Base-by-base conservation (phyloP, 2,888 invertebrate genomes). In the Microdon myrmicae region DNA sequence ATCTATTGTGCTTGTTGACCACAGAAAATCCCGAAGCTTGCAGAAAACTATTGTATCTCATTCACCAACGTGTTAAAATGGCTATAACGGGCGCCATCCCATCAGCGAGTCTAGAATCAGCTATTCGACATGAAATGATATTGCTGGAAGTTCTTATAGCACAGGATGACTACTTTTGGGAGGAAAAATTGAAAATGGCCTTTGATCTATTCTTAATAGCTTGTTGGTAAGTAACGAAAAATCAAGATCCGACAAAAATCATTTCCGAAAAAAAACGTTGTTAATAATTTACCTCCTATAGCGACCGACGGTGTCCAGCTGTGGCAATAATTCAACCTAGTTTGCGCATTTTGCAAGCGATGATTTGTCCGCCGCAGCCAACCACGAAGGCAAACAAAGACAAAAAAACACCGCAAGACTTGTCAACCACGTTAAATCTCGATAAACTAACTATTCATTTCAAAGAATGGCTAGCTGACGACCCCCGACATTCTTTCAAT, bases 161-260 rank as follows among this genome's bases (percentile, higher is more conserved):
- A 71, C 93, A 94, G 69, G 93, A 96, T 73, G 97, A 97, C 77
- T 87, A 90, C 3, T 96, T 95, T 75, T 97, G 97, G 97, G 96
- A 97, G 76, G 87, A 90, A 64, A 90, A 96, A 72, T 82, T 97
- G 1, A 86, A 92, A 34, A 90, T 92, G 75, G 90, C 96, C 60
- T 90, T 96, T 81, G 88, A 89, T 68, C 82, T 96, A 43, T 96
- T 96, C 82, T 83, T 94, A 47, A 85, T 87, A 81, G 90, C 90
- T 3, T 88, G 88, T 68, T 84, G 86, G 73, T 79, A 59, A 68
- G 75, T 70, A 12, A 1, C 25, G 32, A 7, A 20, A 9, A 13
- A 1, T 20, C 12, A 5, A 26, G 12, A n/a, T n/a, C 4, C 10
- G 19, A 8, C 3, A 1, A 35, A 31, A 25, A 26, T 9, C 0